phyloP scores from a whole-genome alignment of 2,888 invertebrate species.

The Luffia ferchaultella region DNA sequence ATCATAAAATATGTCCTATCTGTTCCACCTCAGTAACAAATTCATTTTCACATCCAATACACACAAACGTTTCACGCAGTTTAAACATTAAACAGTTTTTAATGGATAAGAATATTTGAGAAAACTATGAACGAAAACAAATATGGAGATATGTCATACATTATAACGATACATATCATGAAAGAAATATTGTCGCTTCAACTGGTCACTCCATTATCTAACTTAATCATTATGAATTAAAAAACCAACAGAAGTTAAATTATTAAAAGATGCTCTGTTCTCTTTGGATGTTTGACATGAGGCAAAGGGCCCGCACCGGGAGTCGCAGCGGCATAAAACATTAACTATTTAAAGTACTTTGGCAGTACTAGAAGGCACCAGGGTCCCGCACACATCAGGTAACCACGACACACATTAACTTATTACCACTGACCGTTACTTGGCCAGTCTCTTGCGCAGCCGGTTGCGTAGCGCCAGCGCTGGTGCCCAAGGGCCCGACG shows the following conservation, averaged over 20 bases:
- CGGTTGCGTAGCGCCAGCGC: slow-evolving; percentile 49
- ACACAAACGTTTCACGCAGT: no score
- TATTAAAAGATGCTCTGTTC: slow-evolving; percentile 38
- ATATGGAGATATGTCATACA: no score
- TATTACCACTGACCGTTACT: slow-evolving; percentile 36
- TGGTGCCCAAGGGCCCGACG: slow-evolving; percentile 45
- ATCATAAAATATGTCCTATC: no score
- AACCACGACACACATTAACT: slow-evolving; percentile 22
- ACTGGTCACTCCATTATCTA: no score
- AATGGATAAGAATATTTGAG: no score
- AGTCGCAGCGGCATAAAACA: slow-evolving; percentile 18
- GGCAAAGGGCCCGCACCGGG: slow-evolving; percentile 12
- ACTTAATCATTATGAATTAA: no score
- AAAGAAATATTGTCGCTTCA: no score
- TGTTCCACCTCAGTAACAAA: no score
- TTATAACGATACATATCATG: no score
- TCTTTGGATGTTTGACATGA: slow-evolving; percentile 41
- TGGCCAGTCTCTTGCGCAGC: slow-evolving; percentile 46
- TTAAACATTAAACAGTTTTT: no score
- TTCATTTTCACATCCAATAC: no score
- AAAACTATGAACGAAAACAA: no score
- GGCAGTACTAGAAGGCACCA: slow-evolving; percentile 40
- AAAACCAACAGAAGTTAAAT: slow-evolving; percentile 18
- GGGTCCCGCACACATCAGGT: slow-evolving; percentile 25
- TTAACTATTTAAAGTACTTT: slow-evolving; percentile 29